A percentile compares a stretch with the other conserved stretches of the same genome.
Evolutionary conservation across 2,888 invertebrate species (phyloP).

Genomic region (Cepaea hortensis): DNA sequence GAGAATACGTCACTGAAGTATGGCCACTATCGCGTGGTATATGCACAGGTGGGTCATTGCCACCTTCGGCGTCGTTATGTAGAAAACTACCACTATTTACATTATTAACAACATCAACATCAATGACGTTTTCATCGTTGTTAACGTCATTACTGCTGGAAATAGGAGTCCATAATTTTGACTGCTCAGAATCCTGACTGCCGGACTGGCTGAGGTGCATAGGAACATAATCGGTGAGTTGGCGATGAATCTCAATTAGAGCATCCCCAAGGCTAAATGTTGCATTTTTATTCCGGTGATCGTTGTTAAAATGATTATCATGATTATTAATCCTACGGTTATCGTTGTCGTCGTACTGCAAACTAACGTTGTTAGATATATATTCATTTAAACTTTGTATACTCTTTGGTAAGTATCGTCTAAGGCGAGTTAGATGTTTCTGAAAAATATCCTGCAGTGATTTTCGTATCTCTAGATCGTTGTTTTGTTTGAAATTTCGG

Average conservation of each 20-base stretch:
- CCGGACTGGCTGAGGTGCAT: constrained; percentile 20
- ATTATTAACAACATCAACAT: background rate
- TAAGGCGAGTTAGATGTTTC: background rate
- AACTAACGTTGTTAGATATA: background rate
- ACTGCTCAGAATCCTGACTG: background rate
- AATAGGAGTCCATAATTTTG: background rate
- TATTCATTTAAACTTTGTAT: background rate
- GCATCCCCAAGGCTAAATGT: too few relatives aligned
- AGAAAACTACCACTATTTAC: too few relatives aligned
- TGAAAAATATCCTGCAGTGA: background rate
- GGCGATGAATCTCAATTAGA: background rate
- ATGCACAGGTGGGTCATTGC: too few relatives aligned
- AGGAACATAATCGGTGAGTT: constrained; percentile 3
- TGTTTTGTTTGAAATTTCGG: background rate
- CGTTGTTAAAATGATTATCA: background rate
- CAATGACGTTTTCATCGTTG: background rate
- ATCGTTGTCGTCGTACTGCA: background rate
- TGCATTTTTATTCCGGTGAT: background rate
- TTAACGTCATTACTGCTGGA: background rate
- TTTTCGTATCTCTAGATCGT: constrained; percentile 5
- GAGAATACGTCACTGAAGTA: too few relatives aligned
- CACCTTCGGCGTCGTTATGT: too few relatives aligned
- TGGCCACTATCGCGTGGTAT: too few relatives aligned
- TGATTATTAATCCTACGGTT: background rate
- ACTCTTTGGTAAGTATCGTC: background rate